A percentile compares a stretch with the other conserved stretches of the same genome.
Conservation (phyloP, 2,797 vertebrate genomes). For the Propithecus deckenii region DNA sequence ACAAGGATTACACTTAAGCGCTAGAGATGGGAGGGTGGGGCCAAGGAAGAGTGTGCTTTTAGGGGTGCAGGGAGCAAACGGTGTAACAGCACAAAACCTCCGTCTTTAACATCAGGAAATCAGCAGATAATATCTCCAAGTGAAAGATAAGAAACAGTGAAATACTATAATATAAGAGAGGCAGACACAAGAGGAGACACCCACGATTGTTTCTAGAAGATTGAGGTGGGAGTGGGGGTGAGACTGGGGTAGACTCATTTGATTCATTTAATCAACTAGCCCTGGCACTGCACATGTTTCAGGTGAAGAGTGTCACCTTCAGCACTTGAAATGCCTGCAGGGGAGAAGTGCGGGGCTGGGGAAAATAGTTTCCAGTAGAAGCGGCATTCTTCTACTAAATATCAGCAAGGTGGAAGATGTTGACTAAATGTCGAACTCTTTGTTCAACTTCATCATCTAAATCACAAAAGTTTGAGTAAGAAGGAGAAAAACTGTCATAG, state of each 20-base stretch:
- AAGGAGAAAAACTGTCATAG: too few relatives aligned
- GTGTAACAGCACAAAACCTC: not conserved
- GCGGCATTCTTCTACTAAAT: not conserved
- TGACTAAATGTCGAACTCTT: not conserved
- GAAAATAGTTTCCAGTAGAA: not conserved
- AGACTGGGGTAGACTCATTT: not conserved
- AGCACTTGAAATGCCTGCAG: not conserved
- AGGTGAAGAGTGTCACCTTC: not conserved
- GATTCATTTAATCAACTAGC: not conserved
- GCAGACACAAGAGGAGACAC: not conserved
- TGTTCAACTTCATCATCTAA: not conserved
- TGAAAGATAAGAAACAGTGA: not conserved
- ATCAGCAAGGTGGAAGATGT: not conserved
- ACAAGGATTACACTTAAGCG: too few relatives aligned
- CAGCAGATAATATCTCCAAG: not conserved
- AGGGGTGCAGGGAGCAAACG: not conserved
- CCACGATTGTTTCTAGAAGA: not conserved
- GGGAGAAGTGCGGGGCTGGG: not conserved
- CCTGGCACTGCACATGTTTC: not conserved
- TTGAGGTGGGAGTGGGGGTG: too few relatives aligned
- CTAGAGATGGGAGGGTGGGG: too few relatives aligned
- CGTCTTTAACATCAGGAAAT: not conserved
- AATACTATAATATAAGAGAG: not conserved
- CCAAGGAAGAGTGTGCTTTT: not conserved
- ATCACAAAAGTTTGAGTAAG: not conserved